Evolutionary conservation across 2,888 invertebrate species (phyloP), one percentile per base, ranked within the genome.

Genomic region (Punctoribates punctum): DNA sequence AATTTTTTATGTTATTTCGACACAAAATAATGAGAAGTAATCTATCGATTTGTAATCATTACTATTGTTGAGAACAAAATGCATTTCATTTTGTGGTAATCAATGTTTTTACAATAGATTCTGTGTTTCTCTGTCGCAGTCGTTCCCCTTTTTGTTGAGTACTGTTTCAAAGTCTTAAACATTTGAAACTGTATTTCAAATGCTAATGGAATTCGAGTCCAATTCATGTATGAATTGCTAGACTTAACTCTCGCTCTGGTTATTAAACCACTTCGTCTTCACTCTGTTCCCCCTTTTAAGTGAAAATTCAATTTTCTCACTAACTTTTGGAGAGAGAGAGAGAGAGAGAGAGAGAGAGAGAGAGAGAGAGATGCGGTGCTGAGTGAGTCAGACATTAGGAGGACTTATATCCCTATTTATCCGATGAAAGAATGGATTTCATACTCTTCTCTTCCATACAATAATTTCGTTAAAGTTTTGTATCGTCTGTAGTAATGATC

Each of bases 1-100:
- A 60, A 62, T 25, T 29, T 62, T 62, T 62, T 29, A 34, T 29
- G 29, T 29, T 54, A 23, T 54, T 62, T 62, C 29, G 34, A 62
- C 62, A 62, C 62, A 62, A 62, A 62, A 60, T 62, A 62, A 62
- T 62, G 62, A 62, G 62, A 34, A 62, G 62, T 62, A 62, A 62
- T 62, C 29, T 29, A 62, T 62, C 62, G 62, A 62, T 62, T 62
- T 62, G 62, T 62, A 62, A 62, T 62, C 62, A 62, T 60, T 27
- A 62, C 29, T 62, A 62, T 62, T 62, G 62, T 62, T 9, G 62
- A 62, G 62, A n/a, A 62, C 62, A 62, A 62, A 34, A 62, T 62
- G 62, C n/a, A 62, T 29, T 62, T 27, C 62, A 62, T 27, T 62
- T 62, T 62, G 62, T 62, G 62, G 62, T 62, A 62, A 62, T 62